phyloP scores from a whole-genome alignment of 2,888 invertebrate genomes.

The Andricus curvator region DNA sequence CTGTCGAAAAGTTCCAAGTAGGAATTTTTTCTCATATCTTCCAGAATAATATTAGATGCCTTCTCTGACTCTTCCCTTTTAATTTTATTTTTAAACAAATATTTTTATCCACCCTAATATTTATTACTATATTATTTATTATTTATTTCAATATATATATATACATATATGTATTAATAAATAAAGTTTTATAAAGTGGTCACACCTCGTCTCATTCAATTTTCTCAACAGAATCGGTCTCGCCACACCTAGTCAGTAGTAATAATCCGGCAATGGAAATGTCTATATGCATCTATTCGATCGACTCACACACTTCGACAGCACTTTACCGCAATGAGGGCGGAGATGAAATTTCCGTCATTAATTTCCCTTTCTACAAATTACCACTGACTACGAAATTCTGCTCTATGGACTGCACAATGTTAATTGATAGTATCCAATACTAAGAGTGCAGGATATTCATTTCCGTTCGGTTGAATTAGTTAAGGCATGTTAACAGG shows the following conservation, averaged over 20 bases:
- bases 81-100: too few relatives aligned
- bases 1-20: too few relatives aligned
- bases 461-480: neutral
- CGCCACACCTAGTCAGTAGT: constrained; percentile 6
- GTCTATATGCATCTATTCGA: constrained; percentile 11
- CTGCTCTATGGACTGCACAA: neutral
- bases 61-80: too few relatives aligned
- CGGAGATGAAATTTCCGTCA: constrained; percentile 24
- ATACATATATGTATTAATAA: too few relatives aligned
- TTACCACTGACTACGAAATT: neutral
- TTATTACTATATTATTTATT: too few relatives aligned
- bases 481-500: neutral
- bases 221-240: neutral
- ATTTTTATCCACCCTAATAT: too few relatives aligned
- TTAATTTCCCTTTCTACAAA: too few relatives aligned
- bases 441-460: neutral
- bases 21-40: too few relatives aligned
- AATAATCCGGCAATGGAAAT: constrained; percentile 22
- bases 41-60: too few relatives aligned
- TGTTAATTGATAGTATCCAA: neutral
- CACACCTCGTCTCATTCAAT: neutral
- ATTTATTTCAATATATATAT: too few relatives aligned
- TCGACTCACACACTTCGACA: neutral
- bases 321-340: constrained; percentile 18
- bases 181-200: neutral